Evolutionary conservation across 2,797 vertebrate genomes (phyloP).

Genomic region (Sebastiscus tertius): DNA sequence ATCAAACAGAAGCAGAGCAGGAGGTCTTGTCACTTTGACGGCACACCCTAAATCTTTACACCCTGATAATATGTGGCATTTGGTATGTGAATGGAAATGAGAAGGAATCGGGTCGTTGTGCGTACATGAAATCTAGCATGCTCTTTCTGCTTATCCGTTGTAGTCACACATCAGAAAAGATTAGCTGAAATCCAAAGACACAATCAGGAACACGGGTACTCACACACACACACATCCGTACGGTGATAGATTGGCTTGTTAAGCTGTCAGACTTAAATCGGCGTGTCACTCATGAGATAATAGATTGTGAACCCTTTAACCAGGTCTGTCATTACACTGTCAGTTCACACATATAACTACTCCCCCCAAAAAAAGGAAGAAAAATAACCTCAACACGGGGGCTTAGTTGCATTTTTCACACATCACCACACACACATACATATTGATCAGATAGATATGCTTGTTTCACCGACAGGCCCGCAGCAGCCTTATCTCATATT

Average conservation of each 20-base stretch:
- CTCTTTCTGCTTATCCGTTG: slow-evolving; percentile 15
- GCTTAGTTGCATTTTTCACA: background rate
- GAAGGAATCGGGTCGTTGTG: background rate
- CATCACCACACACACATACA: slow-evolving; percentile 4
- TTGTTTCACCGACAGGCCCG: slow-evolving; percentile 35
- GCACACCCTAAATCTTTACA: background rate
- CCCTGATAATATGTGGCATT: background rate
- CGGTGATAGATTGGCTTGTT: slow-evolving; percentile 21
- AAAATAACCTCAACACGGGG: background rate
- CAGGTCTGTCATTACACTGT: slow-evolving; percentile 14
- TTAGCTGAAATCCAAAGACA: background rate
- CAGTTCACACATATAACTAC: slow-evolving; percentile 7
- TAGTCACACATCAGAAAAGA: slow-evolving; percentile 36
- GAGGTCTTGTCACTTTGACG: no score
- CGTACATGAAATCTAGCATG: background rate
- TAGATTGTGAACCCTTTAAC: background rate
- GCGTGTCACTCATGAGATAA: slow-evolving; percentile 24
- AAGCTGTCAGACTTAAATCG: slow-evolving; percentile 37
- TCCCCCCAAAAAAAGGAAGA: background rate
- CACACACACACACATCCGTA: background rate
- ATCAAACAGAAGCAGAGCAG: background rate
- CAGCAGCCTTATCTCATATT: slow-evolving; percentile 49
- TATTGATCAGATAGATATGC: slow-evolving; percentile 30
- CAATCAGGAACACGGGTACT: background rate
- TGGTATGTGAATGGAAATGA: background rate